Percentiles rank a stretch among this genome's conserved stretches.
Conservation (phyloP, 2,888 invertebrate species). For the Oasisia sp. region DNA sequence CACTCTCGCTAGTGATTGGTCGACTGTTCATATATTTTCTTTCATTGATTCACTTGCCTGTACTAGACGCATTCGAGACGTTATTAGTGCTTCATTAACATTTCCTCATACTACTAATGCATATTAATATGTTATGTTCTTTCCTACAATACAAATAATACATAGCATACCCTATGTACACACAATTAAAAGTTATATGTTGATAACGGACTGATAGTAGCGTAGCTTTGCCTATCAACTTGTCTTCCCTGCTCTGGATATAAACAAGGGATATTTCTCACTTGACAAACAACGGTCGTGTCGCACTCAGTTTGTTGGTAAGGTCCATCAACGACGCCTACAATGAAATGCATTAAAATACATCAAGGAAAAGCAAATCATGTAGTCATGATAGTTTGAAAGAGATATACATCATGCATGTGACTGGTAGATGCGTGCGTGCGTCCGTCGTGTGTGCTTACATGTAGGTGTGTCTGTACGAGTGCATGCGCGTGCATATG, state of each 20-base stretch:
- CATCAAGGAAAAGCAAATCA: not conserved
- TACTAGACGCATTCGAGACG: too few relatives aligned
- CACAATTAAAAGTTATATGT: too few relatives aligned
- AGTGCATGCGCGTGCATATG: not conserved
- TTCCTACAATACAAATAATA: too few relatives aligned
- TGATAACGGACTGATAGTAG: too few relatives aligned
- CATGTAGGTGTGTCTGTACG: not conserved
- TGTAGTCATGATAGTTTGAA: not conserved
- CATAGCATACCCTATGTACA: too few relatives aligned
- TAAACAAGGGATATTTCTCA: not conserved
- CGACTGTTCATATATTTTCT: too few relatives aligned
- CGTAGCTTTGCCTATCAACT: not conserved
- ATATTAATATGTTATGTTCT: too few relatives aligned
- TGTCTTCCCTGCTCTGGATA: constrained; percentile 25
- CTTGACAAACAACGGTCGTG: constrained; percentile 22
- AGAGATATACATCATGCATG: not conserved
- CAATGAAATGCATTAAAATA: not conserved
- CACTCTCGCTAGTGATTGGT: too few relatives aligned
- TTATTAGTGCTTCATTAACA: too few relatives aligned
- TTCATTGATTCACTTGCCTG: too few relatives aligned
- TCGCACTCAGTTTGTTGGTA: constrained; percentile 14
- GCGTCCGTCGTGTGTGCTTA: not conserved
- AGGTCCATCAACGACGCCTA: constrained; percentile 14
- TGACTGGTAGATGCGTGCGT: not conserved
- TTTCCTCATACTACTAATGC: too few relatives aligned